Conservation (phyloP, 2,888 invertebrate species). For the Mactromeris polynyma region DNA sequence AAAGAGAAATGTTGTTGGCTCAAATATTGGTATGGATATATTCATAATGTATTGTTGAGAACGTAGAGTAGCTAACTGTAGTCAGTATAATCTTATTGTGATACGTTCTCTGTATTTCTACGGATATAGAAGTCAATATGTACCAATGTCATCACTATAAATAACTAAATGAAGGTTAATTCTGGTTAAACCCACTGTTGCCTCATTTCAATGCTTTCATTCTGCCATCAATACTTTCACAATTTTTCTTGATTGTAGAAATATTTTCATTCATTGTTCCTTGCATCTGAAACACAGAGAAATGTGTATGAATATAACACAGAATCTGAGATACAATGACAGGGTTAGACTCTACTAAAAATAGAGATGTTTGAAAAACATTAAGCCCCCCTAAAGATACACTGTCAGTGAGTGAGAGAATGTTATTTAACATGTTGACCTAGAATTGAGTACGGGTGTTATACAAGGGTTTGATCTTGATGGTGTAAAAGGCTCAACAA, state of each 20-base stretch:
- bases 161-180: background rate
- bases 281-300: conserved; percentile 78
- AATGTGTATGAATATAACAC: background rate
- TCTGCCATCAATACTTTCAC: conserved; percentile 78
- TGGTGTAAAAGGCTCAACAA: too few relatives aligned
- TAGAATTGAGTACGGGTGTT: too few relatives aligned
- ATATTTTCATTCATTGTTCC: conserved; percentile 79
- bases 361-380: background rate
- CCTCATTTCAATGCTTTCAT: conserved; percentile 55
- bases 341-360: background rate
- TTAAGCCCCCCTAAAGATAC: too few relatives aligned
- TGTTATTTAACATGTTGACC: too few relatives aligned
- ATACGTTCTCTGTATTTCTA: background rate
- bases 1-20: too few relatives aligned
- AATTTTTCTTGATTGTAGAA: conserved; percentile 79
- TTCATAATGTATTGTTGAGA: too few relatives aligned
- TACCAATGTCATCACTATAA: background rate
- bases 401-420: too few relatives aligned
- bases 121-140: background rate
- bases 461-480: too few relatives aligned
- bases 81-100: too few relatives aligned
- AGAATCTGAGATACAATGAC: background rate
- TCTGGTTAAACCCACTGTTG: background rate
- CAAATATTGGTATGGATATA: too few relatives aligned
- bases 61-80: too few relatives aligned